phyloP scores from a whole-genome alignment of 2,888 invertebrate genomes.

The Agriotes lineatus region DNA sequence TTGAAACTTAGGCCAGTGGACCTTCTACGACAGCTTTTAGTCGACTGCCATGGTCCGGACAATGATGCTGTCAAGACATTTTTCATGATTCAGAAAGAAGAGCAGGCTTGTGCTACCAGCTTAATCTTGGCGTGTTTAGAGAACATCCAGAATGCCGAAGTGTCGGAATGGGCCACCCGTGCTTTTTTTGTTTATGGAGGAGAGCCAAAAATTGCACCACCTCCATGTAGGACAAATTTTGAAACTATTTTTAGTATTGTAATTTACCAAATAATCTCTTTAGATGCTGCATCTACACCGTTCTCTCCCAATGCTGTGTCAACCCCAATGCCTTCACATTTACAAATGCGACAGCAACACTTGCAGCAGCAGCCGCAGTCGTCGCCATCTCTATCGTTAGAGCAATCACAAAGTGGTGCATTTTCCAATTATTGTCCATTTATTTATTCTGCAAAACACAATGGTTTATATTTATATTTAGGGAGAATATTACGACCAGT shows the following conservation, averaged over 20 bases:
- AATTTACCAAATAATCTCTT: background rate
- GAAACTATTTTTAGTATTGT: background rate
- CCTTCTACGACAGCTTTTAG: conserved; percentile 83
- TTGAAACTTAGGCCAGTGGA: conserved; percentile 90
- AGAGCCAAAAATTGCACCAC: conserved; percentile 69
- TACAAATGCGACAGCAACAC: conserved; percentile 49
- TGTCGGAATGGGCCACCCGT: conserved; percentile 89
- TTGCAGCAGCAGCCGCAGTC: conserved; percentile 18
- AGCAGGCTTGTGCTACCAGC: conserved; percentile 92
- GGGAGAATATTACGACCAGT: conserved; percentile 89
- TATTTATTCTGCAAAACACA: conserved; percentile 87
- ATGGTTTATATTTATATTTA: conserved; percentile 92
- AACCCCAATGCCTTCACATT: conserved; percentile 58
- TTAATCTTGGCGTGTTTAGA: conserved; percentile 86
- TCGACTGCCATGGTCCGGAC: conserved; percentile 88
- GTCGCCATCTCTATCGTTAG: background rate
- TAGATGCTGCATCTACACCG: conserved; percentile 43
- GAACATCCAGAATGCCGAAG: conserved; percentile 72
- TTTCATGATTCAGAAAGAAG: conserved; percentile 85
- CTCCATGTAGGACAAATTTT: conserved; percentile 46
- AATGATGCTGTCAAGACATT: conserved; percentile 87
- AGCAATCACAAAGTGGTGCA: conserved; percentile 12
- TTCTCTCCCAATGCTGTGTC: conserved; percentile 64
- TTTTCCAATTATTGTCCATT: conserved; percentile 45
- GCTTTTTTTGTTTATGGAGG: conserved; percentile 95